Conservation (phyloP, 2,797 vertebrate species). For the Danio aesculapii region DNA sequence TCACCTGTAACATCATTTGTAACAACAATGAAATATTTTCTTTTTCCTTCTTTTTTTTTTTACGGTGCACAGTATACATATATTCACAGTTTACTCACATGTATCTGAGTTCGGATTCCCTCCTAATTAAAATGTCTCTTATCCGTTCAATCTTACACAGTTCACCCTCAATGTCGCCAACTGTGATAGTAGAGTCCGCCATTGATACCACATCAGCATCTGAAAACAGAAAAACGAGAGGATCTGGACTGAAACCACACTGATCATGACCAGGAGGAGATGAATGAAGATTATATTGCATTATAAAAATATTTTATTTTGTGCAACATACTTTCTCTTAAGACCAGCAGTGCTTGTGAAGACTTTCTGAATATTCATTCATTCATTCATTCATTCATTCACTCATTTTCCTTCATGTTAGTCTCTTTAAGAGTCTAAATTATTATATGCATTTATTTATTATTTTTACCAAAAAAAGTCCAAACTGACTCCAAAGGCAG, state of each 20-base stretch:
- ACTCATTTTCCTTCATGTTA: too few relatives aligned
- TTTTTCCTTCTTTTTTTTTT: too few relatives aligned
- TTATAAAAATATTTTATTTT: neutral
- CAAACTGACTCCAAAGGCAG: too few relatives aligned
- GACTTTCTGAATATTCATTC: neutral
- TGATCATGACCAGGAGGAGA: neutral
- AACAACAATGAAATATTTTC: too few relatives aligned
- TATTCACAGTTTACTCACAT: constrained; percentile 73
- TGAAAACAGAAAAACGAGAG: constrained; percentile 42
- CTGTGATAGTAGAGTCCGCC: constrained; percentile 79
- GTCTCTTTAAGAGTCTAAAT: too few relatives aligned
- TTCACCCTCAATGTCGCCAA: constrained; percentile 81
- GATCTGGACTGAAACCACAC: constrained; percentile 1
- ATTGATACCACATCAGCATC: constrained; percentile 79
- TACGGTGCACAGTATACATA: too few relatives aligned
- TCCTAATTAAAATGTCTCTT: constrained; percentile 79
- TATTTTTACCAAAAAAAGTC: too few relatives aligned
- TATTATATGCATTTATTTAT: too few relatives aligned
- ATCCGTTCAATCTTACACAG: constrained; percentile 77
- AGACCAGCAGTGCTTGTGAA: constrained; percentile 4
- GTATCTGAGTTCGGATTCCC: constrained; percentile 82
- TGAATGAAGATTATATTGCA: neutral
- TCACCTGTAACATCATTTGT: too few relatives aligned
- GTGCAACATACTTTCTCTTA: neutral
- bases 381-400: too few relatives aligned